Base-by-base conservation (phyloP, 2,113 vertebrate genomes). In the Eupsittula cactorum region DNA sequence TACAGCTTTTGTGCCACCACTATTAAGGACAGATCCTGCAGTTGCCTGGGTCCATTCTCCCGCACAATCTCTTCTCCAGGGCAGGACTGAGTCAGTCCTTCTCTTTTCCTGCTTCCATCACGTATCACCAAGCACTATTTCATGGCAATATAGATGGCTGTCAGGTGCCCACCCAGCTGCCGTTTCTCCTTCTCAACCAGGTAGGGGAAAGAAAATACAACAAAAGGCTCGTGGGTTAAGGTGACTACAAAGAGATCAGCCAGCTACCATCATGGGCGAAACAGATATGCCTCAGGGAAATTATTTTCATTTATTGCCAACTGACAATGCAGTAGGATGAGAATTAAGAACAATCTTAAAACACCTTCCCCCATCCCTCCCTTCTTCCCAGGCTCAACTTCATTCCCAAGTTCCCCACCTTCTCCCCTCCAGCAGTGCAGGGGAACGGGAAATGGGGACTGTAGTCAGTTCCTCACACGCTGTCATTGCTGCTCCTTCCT, bases 341-440 rank as follows among this genome's bases (percentile, higher is more conserved):
- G 42, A 76, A 69, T 31, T 31, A 46, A 64, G 1, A 50, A 9
- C 12, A 21, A 18, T 16, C 37, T 50, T 39, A n/a, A 53, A 52
- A 29, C 19, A 41, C 11, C 11, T 65, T 92, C 25, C 12, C 21
- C 8, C 31, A 35, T 7, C 7, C 12, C 11, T 50, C 14, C 25
- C 17, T 70, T 70, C 23, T 69, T 74, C 35, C 14, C 5, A 1
- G 31, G 16, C 47, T 80, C 31, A 42, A 2, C 31, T 31, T 59
- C 13, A 16, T 24, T 73, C 37, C 8, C 6, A 1, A 2, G 8
- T 69, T 79, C 52, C 23, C 13, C 10, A 37, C 19, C 11, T 50
- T 20, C 31, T 57, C 16, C 9, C 19, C 7, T 0, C 1, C 1
- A 27, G 33, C 3, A 1, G 21, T 1, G 1, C 35, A 24, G 21